Evolutionary conservation across 2,888 invertebrate genomes (phyloP).

Genomic region (Parascotia fuliginaria): DNA sequence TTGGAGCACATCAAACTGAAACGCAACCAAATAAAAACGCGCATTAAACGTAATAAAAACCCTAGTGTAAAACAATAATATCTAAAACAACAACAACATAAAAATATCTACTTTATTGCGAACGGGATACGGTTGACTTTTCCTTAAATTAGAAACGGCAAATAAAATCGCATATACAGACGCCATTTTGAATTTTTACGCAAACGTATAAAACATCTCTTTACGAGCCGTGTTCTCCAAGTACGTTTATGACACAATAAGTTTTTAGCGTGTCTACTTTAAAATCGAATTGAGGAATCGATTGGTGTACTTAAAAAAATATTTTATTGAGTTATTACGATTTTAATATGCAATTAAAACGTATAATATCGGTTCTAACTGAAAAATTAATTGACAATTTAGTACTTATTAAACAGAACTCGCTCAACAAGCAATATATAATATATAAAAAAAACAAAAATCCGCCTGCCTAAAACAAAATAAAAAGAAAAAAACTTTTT

Average conservation of each 20-base stretch:
- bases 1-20: slow-evolving; percentile 46
- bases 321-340: too few species aligned
- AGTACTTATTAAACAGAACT: too few species aligned
- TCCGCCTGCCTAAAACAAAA: too few species aligned
- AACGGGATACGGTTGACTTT: slow-evolving; percentile 29
- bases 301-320: slow-evolving; percentile 16
- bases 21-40: slow-evolving; percentile 53
- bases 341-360: too few species aligned
- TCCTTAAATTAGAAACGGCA: slow-evolving; percentile 16
- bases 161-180: slow-evolving; percentile 47
- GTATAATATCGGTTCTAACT: too few species aligned
- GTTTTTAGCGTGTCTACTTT: slow-evolving; percentile 33
- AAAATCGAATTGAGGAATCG: slow-evolving; percentile 26
- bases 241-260: slow-evolving; percentile 43
- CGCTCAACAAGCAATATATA: too few species aligned
- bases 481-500: too few species aligned
- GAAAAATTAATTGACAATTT: too few species aligned
- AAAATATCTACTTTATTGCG: slow-evolving; percentile 12
- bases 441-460: too few species aligned
- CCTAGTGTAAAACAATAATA: slow-evolving; percentile 23
- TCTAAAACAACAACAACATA: not conserved
- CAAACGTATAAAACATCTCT: slow-evolving; percentile 48
- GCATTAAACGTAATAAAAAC: slow-evolving; percentile 54
- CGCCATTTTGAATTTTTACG: slow-evolving; percentile 59
- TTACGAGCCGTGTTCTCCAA: slow-evolving; percentile 39